phyloP scores from a whole-genome alignment of 2,113 vertebrate genomes.

The Macroglossus sobrinus region DNA sequence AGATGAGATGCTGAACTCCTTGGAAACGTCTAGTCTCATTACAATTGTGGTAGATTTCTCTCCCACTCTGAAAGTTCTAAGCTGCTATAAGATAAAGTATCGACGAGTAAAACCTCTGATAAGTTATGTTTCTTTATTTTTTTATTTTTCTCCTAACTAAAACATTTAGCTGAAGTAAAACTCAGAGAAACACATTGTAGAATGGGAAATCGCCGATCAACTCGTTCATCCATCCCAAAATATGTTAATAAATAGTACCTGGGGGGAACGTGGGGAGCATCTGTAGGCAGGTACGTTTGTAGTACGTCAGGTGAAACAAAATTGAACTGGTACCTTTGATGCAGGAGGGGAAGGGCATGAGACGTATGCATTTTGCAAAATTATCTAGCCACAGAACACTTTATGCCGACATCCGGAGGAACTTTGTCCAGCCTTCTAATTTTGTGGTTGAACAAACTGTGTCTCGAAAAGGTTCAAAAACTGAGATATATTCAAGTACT shows the following conservation, averaged over 20 bases:
- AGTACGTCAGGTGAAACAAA: not conserved
- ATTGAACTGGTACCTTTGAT: not conserved
- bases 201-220: not conserved
- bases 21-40: not conserved
- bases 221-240: not conserved
- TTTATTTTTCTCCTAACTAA: not conserved
- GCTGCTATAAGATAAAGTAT: not conserved
- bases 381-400: not conserved
- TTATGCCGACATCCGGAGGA: not conserved
- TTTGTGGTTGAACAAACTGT: not conserved
- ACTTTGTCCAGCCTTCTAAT: not conserved
- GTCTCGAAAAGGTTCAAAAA: not conserved
- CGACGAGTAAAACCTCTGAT: not conserved
- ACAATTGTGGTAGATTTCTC: not conserved
- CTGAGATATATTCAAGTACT: not conserved
- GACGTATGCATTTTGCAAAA: not conserved
- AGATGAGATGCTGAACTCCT: not conserved
- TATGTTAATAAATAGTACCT: not conserved
- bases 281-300: not conserved
- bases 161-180: slow-evolving; percentile 30
- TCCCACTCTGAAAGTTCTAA: not conserved
- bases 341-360: not conserved
- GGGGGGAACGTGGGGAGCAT: not conserved
- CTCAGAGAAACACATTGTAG: not conserved
- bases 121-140: not conserved